phyloP scores from a whole-genome alignment of 2,113 vertebrate genomes.

The Megaceryle torquata region DNA sequence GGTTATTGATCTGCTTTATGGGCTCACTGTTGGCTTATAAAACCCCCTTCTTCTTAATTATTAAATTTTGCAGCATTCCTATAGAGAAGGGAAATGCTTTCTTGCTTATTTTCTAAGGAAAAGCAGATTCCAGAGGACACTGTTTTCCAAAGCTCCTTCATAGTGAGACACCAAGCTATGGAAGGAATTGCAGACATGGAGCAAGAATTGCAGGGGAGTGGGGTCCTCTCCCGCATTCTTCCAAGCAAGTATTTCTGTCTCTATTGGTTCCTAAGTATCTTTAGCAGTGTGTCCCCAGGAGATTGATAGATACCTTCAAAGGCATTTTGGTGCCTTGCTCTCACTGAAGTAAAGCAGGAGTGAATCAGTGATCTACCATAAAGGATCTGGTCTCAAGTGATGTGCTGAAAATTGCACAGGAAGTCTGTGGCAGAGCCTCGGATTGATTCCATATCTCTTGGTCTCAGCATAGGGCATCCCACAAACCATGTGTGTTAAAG shows the following conservation, averaged over 20 bases:
- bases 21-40: not conserved
- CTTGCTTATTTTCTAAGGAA: not conserved
- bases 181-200: not conserved
- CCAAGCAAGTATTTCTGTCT: not conserved
- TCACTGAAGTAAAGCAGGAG: conserved; percentile 34
- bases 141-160: not conserved
- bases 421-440: conserved; percentile 52
- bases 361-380: conserved; percentile 5
- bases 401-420: conserved; percentile 42
- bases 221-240: not conserved
- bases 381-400: conserved; percentile 21
- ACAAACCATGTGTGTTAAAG: conserved; percentile 59
- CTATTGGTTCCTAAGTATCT: not conserved
- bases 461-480: conserved; percentile 33
- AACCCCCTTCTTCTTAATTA: not conserved
- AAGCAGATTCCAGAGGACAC: not conserved
- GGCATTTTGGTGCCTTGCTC: not conserved
- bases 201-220: not conserved
- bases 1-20: not conserved
- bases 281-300: not conserved
- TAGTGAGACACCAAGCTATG: not conserved
- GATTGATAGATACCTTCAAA: conserved; percentile 14
- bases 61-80: not conserved
- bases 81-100: not conserved
- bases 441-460: conserved; percentile 59